Conservation (phyloP, 2,797 vertebrate species). For the Myripristis jacobus region DNA sequence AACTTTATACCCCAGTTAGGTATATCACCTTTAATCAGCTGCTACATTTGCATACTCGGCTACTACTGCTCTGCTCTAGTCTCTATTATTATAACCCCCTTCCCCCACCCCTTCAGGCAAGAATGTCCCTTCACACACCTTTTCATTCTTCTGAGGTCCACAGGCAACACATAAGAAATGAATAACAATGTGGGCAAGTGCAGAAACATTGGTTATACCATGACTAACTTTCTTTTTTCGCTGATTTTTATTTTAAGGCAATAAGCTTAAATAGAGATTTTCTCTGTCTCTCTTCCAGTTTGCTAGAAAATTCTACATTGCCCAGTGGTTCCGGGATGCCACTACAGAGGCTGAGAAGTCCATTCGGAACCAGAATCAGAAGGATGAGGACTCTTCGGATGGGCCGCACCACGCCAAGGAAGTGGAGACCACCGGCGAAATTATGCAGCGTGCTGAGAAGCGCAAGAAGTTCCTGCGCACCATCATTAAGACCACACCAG, state of each 20-base stretch:
- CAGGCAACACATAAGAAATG: background rate
- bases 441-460: conserved; percentile 95
- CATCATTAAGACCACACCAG: conserved; percentile 90
- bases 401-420: conserved; percentile 94
- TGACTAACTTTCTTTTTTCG: background rate
- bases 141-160: background rate
- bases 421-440: conserved; percentile 93
- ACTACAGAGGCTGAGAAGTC: conserved; percentile 98
- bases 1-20: no score
- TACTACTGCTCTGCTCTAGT: background rate
- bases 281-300: conserved; percentile 83
- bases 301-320: conserved; percentile 96
- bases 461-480: conserved; percentile 94
- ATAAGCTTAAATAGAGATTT: background rate
- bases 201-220: background rate
- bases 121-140: background rate
- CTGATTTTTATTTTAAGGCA: background rate
- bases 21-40: no score
- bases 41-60: no score
- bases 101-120: background rate
- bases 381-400: conserved; percentile 94
- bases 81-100: background rate
- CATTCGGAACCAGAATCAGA: conserved; percentile 91
- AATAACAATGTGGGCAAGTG: background rate
- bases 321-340: conserved; percentile 96